Percentiles rank a stretch among this genome's conserved stretches.
These are phyloP conservation scores for Corvus cornix DNA, from an alignment of 2,113 vertebrate species.

Conservation along the genomic window DNA sequence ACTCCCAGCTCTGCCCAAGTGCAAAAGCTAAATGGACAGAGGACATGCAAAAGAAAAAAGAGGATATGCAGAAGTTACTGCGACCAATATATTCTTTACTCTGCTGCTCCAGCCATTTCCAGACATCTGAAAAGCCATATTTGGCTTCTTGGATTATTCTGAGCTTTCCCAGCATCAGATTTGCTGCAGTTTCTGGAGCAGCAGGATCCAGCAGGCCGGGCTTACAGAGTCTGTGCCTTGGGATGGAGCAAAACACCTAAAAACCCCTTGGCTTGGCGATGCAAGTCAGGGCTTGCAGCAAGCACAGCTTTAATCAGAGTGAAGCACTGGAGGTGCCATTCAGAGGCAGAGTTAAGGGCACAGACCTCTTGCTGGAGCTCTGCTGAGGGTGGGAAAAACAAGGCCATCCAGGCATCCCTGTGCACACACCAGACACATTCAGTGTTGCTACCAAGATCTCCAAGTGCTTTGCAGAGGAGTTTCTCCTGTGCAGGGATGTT, in stretches of 20 bases:
- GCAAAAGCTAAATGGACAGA: neutral
- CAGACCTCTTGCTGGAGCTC: neutral
- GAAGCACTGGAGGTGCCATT: neutral
- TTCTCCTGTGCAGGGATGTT: neutral
- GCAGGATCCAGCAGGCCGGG: neutral
- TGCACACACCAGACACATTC: neutral
- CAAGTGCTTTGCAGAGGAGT: neutral
- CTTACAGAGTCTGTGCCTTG: neutral
- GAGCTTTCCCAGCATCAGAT: neutral
- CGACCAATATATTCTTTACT: neutral
- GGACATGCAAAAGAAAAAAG: no score
- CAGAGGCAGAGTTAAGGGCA: neutral
- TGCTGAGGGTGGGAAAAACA: neutral
- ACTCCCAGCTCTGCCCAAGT: neutral
- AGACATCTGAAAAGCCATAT: neutral
- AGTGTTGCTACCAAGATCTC: neutral
- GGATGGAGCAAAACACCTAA: neutral
- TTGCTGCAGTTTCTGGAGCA: neutral
- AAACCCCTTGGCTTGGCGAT: neutral
- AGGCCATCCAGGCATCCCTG: fast-evolving
- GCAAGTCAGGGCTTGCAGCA: neutral
- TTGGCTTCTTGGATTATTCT: neutral
- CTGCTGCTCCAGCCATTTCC: neutral
- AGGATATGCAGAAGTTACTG: neutral
- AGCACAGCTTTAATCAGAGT: neutral